Percentiles rank a stretch among this genome's conserved stretches.
phyloP scores from a whole-genome alignment of 2,888 invertebrate species.

The Patella ulyssiponensis region DNA sequence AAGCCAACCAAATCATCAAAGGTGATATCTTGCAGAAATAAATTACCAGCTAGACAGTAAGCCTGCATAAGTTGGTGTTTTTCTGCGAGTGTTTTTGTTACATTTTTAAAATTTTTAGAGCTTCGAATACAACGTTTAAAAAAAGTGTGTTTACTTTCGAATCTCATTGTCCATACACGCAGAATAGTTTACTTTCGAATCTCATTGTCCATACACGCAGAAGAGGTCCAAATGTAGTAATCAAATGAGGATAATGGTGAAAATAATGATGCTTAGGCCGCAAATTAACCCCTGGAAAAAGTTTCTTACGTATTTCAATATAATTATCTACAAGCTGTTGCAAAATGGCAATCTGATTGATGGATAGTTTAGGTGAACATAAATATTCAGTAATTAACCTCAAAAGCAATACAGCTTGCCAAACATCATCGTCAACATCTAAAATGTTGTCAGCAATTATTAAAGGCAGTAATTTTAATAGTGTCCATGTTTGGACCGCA shows the following conservation, averaged over 20 bases:
- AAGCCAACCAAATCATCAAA: not conserved
- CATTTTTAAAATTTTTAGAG: not conserved
- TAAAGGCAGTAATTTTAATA: conserved; percentile 18
- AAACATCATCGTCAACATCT: conserved; percentile 11
- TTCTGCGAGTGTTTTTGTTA: conserved; percentile 1
- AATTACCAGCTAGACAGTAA: not conserved
- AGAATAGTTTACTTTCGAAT: not conserved
- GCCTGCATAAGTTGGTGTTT: not conserved
- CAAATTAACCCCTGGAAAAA: not conserved
- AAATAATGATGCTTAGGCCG: not conserved
- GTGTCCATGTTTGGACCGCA: conserved; percentile 28
- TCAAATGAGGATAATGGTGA: not conserved
- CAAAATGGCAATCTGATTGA: not conserved
- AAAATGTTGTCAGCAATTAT: not conserved
- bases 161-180: not conserved
- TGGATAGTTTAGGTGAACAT: conserved; percentile 19
- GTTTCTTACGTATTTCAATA: not conserved
- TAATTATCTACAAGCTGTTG: conserved; percentile 14
- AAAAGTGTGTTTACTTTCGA: not conserved
- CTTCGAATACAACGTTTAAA: conserved; percentile 1
- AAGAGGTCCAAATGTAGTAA: not conserved
- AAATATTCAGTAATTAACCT: conserved; percentile 17
- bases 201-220: not conserved
- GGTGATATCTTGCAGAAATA: not conserved
- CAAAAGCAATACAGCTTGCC: conserved; percentile 14